Base-by-base conservation (phyloP, 23 tunicate genomes). In the Phallusia fumigata region DNA sequence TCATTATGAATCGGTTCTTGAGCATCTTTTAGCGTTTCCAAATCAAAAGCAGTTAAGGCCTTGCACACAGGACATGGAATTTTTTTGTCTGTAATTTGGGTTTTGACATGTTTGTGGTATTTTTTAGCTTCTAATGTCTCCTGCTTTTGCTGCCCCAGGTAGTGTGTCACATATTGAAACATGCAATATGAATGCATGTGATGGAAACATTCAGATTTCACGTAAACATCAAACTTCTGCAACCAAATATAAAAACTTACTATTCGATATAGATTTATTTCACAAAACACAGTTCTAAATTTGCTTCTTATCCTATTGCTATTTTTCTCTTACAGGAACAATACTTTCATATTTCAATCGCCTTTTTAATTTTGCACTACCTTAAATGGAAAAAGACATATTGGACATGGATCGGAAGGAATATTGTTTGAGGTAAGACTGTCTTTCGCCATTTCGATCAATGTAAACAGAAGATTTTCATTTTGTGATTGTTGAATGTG, bases 41-140 rank as follows among this genome's bases (percentile, higher is more conserved):
- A 0, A n/a, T 84, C 85, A 53, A 85, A 64, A 24, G 65, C 13
- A 51, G 79, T 35, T 28, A 40, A 30, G 0, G 51, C 0, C 40
- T 84, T 74, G 73, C 94, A 89, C 53, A 89, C 88, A 32, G 94
- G 94, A 75, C 94, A 89, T 30, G 94, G 94, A 22, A 89, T 65
- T 21, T 52, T 24, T 3, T 35, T 77, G 30, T 0, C 76, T 31
- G 72, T 3, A 31, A 31, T 11, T 1, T 31, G 18, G 19, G 35
- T 31, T 19, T 64, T 53, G 22, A 58, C 30, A 18, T 40, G 53
- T 21, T 36, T 34, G 30, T 21, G 12, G 34, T 77, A 10, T 36
- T 22, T 28, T 22, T 77, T 33, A 28, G 64, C 82, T 13, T 84
- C 82, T 5, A 21, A 45, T 33, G 0, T 36, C 0, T 83, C 53